phyloP scores from a whole-genome alignment of 2,888 invertebrate genomes.

The Chromoteleia sp. region DNA sequence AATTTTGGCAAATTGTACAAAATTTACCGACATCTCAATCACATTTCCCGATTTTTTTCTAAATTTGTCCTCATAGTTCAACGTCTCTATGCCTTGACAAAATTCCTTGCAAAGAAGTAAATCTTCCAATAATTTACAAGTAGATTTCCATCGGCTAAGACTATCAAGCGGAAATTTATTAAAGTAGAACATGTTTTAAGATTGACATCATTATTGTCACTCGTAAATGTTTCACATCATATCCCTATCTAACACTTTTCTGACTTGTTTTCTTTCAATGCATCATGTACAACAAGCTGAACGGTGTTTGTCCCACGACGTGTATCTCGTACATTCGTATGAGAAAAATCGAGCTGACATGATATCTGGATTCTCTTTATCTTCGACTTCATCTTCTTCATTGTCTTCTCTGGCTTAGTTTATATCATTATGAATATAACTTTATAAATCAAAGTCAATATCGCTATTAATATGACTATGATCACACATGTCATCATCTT shows the following conservation, averaged over 20 bases:
- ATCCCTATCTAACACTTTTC: neutral
- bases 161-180: neutral
- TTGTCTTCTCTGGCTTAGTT: neutral
- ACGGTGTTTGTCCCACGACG: constrained; percentile 2
- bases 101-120: neutral
- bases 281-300: neutral
- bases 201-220: neutral
- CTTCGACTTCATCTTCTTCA: neutral
- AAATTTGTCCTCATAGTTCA: neutral
- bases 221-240: neutral
- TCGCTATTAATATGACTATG: too few species aligned
- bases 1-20: too few species aligned
- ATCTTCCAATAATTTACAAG: neutral
- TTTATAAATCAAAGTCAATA: too few species aligned
- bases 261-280: neutral
- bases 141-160: neutral
- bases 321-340: neutral
- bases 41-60: too few species aligned
- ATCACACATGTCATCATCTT: neutral
- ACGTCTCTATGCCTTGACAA: neutral
- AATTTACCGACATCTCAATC: too few species aligned
- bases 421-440: too few species aligned
- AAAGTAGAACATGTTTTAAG: neutral
- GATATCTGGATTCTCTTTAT: neutral
- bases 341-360: neutral